Evolutionary conservation across 2,113 vertebrate species (phyloP), one percentile per base, ranked within the genome.

Genomic region (Oncorhynchus gorbuscha): DNA sequence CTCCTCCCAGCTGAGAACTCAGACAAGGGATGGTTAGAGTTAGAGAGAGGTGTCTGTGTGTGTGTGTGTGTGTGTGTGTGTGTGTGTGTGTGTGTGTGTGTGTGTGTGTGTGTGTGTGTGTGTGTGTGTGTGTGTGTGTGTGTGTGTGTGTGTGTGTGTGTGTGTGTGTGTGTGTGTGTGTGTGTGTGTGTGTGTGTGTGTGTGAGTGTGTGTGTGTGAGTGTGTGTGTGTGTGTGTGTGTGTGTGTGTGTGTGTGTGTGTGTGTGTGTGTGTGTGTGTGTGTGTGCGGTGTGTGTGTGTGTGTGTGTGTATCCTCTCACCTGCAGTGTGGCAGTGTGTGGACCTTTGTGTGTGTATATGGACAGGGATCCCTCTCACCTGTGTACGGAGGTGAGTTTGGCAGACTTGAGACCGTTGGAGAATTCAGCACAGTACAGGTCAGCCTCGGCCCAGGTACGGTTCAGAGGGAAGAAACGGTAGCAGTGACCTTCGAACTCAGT

Each of bases 321-420:
- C 39, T 39, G 39, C 9, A 39, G 66, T 35, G 26, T 68, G 66
- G 12, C 12, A 16, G 26, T 30, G 66, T 32, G 28, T 30, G 20
- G 26, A 11, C 16, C 24, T 68, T 24, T 68, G 13, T 68, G 69
- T 48, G 39, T 70, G 69, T 24, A 4, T 71, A 35, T 39, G 18
- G 9, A 22, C 20, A 62, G 18, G 59, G 24, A 62, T 8, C n/a
- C 59, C 16, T 8, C 32, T 48, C 86, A 95, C 93, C 93, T 95
- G 91, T 94, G 94, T 79, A 95, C 88, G 74, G 94, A 96, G 70
- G 92, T 90, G 87, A 95, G 90, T 76, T 95, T 95, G 81, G 94
- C 91, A 0, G 94, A 95, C 13, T 92, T 90, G 81, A 92, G 89
- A 80, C 94, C 91, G 0, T 93, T 91, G 74, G 94, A 95, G 86